Percentiles rank a stretch among this genome's conserved stretches.
phyloP scores from a whole-genome alignment of 30 jellyfish, hydroid and myxozoan genomes.

The Catostylus mosaicus region DNA sequence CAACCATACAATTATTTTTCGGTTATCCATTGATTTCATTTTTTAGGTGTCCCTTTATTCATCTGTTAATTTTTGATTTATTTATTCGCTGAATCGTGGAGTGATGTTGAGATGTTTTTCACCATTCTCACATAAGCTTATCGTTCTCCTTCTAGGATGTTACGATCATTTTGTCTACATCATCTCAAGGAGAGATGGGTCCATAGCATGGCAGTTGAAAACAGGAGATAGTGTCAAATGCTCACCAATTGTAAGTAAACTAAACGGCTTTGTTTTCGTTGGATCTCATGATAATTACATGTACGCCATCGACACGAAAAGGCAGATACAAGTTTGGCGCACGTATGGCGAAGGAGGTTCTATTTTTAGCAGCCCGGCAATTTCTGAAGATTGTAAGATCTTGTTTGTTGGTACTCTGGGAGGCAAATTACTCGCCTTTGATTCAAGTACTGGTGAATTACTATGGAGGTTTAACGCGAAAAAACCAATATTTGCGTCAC shows the following conservation, averaged over 20 bases:
- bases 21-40: too few relatives aligned
- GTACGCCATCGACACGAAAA: conserved; percentile 61
- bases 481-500: conserved; percentile 88
- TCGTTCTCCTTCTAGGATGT: conserved; percentile 66
- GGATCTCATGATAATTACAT: conserved; percentile 81
- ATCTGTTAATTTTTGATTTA: too few relatives aligned
- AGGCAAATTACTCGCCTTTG: conserved; percentile 38
- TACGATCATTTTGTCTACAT: conserved; percentile 73
- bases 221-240: conserved; percentile 81
- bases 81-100: too few relatives aligned
- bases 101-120: too few relatives aligned
- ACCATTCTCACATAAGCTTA: background rate
- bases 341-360: conserved; percentile 68
- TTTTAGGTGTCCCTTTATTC: too few relatives aligned
- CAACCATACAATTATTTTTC: too few relatives aligned
- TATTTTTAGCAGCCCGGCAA: conserved; percentile 72
- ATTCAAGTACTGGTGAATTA: conserved; percentile 38
- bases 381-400: conserved; percentile 20
- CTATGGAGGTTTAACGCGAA: conserved; percentile 43
- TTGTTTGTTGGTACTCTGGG: conserved; percentile 64
- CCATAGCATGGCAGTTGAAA: conserved; percentile 51
- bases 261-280: conserved; percentile 56
- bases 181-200: conserved; percentile 59
- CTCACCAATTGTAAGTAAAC: conserved; percentile 52
- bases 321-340: conserved; percentile 34